phyloP scores from a whole-genome alignment of 2,113 vertebrate species.

The Pyrgilauda ruficollis region DNA sequence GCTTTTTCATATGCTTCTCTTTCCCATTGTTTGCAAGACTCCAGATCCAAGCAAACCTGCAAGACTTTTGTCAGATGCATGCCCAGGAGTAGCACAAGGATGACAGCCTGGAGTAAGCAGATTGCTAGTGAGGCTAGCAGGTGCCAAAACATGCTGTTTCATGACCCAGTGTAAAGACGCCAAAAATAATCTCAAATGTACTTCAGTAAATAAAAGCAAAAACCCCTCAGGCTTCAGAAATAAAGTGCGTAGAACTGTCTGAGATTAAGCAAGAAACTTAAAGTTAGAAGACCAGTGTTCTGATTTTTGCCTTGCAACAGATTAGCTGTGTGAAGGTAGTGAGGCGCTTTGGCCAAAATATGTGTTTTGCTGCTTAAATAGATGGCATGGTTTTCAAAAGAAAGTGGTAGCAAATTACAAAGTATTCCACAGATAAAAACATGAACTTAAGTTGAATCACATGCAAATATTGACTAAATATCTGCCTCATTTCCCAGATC shows the following conservation, averaged over 20 bases:
- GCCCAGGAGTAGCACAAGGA: slow-evolving; percentile 6
- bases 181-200: slow-evolving; percentile 37
- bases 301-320: neutral
- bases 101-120: slow-evolving; percentile 51
- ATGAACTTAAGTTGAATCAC: neutral
- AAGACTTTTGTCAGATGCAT: slow-evolving; percentile 37
- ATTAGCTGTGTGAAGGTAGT: neutral
- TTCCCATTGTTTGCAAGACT: neutral
- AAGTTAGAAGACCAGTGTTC: neutral
- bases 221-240: slow-evolving; percentile 6
- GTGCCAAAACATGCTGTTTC: slow-evolving; percentile 51
- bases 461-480: neutral
- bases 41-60: slow-evolving; percentile 9
- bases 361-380: neutral
- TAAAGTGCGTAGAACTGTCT: neutral
- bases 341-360: neutral
- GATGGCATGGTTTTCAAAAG: neutral
- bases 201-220: slow-evolving; percentile 37
- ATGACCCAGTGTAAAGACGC: slow-evolving; percentile 48
- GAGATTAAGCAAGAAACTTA: neutral
- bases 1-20: neutral
- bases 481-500: neutral
- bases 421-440: neutral
- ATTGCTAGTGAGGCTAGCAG: slow-evolving; percentile 32
- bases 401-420: neutral